These are phyloP conservation scores for Eidolon helvum DNA, from an alignment of 2,113 vertebrate species.

Conservation along the genomic window DNA sequence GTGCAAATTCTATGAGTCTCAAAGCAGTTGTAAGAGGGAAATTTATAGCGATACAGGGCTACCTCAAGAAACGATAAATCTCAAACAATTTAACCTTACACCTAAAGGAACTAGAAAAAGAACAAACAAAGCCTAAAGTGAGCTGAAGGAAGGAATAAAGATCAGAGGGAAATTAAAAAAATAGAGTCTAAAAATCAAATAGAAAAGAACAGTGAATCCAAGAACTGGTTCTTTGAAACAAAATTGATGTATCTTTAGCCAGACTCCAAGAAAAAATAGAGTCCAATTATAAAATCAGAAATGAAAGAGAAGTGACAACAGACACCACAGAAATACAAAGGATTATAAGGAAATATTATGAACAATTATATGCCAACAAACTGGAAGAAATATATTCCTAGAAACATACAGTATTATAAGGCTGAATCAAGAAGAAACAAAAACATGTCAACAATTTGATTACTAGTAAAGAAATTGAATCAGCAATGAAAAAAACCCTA, in stretches of 20 bases:
- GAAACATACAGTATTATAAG: background rate
- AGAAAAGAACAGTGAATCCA: background rate
- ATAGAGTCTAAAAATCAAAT: background rate
- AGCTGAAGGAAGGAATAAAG: background rate
- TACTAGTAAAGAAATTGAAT: background rate
- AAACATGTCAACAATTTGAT: background rate
- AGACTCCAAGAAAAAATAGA: background rate
- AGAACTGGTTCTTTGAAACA: background rate
- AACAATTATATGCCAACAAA: background rate
- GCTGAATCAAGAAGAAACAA: background rate
- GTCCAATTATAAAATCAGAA: background rate
- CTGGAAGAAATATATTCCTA: background rate
- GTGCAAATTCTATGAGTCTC: background rate
- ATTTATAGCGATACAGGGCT: background rate
- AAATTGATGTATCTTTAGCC: background rate
- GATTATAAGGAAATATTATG: background rate
- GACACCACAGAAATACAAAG: background rate
- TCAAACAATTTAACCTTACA: background rate
- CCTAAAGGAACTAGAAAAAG: too few species aligned
- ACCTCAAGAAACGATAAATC: background rate
- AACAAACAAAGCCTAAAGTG: background rate
- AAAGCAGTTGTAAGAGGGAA: background rate
- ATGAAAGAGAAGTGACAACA: background rate
- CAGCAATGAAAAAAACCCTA: background rate
- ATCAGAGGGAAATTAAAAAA: background rate